Conservation (phyloP, 2,888 invertebrate genomes). For the Pediacus dermestoides region DNA sequence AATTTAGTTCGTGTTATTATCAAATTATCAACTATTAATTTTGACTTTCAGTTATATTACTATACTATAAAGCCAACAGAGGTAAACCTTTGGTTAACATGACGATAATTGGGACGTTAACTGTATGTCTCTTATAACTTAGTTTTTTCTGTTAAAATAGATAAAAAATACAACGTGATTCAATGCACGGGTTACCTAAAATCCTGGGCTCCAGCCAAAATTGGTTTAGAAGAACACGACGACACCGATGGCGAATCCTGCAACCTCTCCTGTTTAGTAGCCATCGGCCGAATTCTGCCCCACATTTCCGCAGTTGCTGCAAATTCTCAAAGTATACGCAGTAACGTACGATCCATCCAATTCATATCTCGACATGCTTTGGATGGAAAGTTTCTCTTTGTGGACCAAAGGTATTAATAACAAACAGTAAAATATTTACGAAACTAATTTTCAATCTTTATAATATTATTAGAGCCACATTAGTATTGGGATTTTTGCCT, state of each 20-base stretch:
- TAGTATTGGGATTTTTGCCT: conserved; percentile 85
- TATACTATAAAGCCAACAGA: too few relatives aligned
- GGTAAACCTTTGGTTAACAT: too few relatives aligned
- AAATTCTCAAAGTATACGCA: conserved; percentile 40
- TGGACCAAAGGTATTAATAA: conserved; percentile 75
- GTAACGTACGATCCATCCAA: conserved; percentile 62
- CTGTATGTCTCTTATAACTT: too few relatives aligned
- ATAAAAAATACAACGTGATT: conserved; percentile 82
- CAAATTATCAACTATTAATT: too few relatives aligned
- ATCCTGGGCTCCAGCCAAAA: conserved; percentile 82
- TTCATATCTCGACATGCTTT: conserved; percentile 82
- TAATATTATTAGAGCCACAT: conserved; percentile 87
- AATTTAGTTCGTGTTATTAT: too few relatives aligned
- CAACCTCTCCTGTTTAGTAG: conserved; percentile 83
- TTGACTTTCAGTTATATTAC: too few relatives aligned
- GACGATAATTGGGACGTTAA: too few relatives aligned
- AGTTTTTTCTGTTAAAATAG: too few relatives aligned
- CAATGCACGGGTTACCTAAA: conserved; percentile 93
- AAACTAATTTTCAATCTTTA: too few relatives aligned
- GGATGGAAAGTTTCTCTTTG: conserved; percentile 89
- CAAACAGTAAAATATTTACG: background rate
- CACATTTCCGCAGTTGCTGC: conserved; percentile 53
- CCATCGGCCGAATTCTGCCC: conserved; percentile 74
- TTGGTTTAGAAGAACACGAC: conserved; percentile 65
- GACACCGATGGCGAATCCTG: conserved; percentile 60